Evolutionary conservation across 1,140 invertebrate species (phyloP).

Genomic region (Meteorus sp.): DNA sequence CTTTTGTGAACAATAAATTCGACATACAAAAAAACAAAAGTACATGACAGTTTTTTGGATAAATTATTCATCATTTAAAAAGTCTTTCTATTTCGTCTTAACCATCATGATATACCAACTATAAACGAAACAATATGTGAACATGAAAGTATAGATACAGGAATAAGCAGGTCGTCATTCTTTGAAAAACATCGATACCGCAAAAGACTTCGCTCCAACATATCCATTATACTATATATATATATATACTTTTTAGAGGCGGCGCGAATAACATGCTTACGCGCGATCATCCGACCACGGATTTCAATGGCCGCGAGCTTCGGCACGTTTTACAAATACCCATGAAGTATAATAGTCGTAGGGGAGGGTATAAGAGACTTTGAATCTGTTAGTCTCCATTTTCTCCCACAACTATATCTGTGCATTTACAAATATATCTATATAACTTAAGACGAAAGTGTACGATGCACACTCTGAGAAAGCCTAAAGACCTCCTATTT

Average conservation of each 20-base stretch:
- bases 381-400: too few relatives aligned
- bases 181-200: constrained; percentile 46
- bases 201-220: constrained; percentile 2
- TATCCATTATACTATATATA: neutral
- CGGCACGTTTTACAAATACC: constrained; percentile 7
- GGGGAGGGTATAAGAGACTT: neutral
- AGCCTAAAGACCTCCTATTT: constrained; percentile 10
- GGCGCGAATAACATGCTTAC: constrained; percentile 58
- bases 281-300: constrained; percentile 53
- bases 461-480: neutral
- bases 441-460: neutral
- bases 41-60: too few relatives aligned
- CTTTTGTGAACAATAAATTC: too few relatives aligned
- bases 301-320: constrained; percentile 36
- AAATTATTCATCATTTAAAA: too few relatives aligned
- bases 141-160: too few relatives aligned
- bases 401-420: too few relatives aligned
- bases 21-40: too few relatives aligned
- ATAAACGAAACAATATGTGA: too few relatives aligned
- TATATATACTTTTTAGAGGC: neutral
- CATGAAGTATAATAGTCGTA: neutral
- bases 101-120: too few relatives aligned
- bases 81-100: too few relatives aligned
- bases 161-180: neutral
- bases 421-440: too few relatives aligned